These are phyloP conservation scores for Hydractinia echinata DNA, from an alignment of 30 jellyfish, hydroid and myxozoan species.

Conservation along the genomic window DNA sequence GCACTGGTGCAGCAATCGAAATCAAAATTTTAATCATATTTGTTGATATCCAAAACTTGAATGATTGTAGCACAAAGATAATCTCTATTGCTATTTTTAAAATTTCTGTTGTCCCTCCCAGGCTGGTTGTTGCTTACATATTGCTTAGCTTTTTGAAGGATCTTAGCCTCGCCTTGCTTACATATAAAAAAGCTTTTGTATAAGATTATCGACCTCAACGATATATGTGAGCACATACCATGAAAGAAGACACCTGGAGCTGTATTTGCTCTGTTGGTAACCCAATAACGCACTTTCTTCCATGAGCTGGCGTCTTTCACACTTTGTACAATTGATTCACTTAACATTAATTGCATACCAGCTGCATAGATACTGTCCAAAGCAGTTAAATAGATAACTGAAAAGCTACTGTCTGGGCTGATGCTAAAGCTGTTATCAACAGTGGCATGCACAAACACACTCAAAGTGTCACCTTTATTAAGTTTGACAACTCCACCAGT, in stretches of 20 bases:
- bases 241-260: slow-evolving; percentile 58
- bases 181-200: no score
- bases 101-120: no score
- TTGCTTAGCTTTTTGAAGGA: no score
- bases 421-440: slow-evolving; percentile 59
- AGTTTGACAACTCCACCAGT: slow-evolving; percentile 65
- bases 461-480: slow-evolving; percentile 46
- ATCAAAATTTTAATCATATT: no score
- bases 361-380: slow-evolving; percentile 40
- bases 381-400: slow-evolving; percentile 43
- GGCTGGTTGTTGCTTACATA: no score
- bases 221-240: slow-evolving; percentile 34
- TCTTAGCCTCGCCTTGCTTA: no score
- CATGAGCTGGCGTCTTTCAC: slow-evolving; percentile 53
- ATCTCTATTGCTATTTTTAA: no score
- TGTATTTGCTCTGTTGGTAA: slow-evolving; percentile 32
- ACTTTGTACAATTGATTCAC: slow-evolving; percentile 49
- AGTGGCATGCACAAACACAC: slow-evolving; percentile 51
- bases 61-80: no score
- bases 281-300: slow-evolving; percentile 62
- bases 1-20: no score
- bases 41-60: no score
- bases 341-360: slow-evolving; percentile 71
- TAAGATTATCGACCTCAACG: no score
- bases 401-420: slow-evolving; percentile 77